Percentiles rank a stretch among this genome's conserved stretches.
Evolutionary conservation across 2,797 vertebrate genomes (phyloP).

Genomic region (Chaunax sp.): DNA sequence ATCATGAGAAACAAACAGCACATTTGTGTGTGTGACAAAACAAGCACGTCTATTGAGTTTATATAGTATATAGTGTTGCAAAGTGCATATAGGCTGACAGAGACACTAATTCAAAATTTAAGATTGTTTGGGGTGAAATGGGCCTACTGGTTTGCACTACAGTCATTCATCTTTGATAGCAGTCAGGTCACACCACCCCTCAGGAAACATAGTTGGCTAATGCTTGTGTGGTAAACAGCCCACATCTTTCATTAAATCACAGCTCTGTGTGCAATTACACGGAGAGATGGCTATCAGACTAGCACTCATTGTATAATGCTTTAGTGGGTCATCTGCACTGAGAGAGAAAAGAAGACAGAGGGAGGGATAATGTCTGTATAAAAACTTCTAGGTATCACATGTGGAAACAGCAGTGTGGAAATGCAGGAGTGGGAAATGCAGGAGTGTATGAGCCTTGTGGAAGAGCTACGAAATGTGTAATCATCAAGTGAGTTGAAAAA

Average conservation of each 20-base stretch:
- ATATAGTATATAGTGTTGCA: constrained; percentile 11
- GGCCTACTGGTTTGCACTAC: constrained; percentile 27
- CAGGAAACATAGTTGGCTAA: constrained; percentile 53
- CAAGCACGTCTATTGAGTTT: constrained; percentile 25
- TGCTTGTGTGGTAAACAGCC: constrained; percentile 65
- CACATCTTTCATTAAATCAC: constrained; percentile 66
- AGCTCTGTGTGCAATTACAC: constrained; percentile 70
- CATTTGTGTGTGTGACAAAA: constrained; percentile 22
- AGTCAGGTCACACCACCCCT: constrained; percentile 13
- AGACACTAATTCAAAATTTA: constrained; percentile 1
- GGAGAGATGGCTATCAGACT: constrained; percentile 57
- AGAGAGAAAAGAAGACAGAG: constrained; percentile 13
- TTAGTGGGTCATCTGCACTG: constrained; percentile 62
- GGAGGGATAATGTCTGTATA: constrained; percentile 13
- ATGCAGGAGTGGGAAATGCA: constrained; percentile 21
- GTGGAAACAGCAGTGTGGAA: constrained; percentile 35
- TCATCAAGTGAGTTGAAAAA: constrained; percentile 56
- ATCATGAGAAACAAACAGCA: constrained; percentile 15
- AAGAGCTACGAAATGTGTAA: constrained; percentile 63
- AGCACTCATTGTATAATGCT: constrained; percentile 43
- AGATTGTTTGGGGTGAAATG: constrained; percentile 15
- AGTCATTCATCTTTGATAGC: constrained; percentile 51
- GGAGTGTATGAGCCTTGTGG: constrained; percentile 18
- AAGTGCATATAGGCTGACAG: background rate
- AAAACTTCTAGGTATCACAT: constrained; percentile 56